Conservation (phyloP, 2,797 vertebrate genomes). For the Mormyrus hasselquistii region DNA sequence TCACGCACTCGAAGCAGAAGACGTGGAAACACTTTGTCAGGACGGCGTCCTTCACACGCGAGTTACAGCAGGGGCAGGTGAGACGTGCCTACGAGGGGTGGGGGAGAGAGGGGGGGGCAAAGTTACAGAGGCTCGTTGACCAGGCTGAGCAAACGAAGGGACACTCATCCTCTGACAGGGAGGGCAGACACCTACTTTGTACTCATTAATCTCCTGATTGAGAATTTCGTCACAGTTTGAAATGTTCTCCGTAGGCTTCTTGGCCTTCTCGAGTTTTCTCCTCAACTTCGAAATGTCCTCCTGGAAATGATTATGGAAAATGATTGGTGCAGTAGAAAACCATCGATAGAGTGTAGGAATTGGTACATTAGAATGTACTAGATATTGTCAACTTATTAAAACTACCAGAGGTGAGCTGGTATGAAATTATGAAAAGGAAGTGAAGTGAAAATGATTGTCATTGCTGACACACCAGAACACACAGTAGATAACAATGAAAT, state of each 20-base stretch:
- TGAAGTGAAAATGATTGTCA: neutral
- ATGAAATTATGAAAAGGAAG: neutral
- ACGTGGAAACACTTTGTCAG: constrained; percentile 98
- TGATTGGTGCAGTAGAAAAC: neutral
- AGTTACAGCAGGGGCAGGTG: constrained; percentile 96
- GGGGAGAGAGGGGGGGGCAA: neutral
- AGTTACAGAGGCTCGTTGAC: neutral
- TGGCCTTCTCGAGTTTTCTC: constrained; percentile 88
- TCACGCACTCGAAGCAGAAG: constrained; percentile 97
- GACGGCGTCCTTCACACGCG: constrained; percentile 90
- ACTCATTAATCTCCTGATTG: constrained; percentile 96
- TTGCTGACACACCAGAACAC: neutral
- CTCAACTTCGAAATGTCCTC: constrained; percentile 92
- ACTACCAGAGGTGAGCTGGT: neutral
- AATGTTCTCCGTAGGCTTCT: constrained; percentile 93
- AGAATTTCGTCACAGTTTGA: constrained; percentile 93
- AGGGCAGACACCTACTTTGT: constrained; percentile 67
- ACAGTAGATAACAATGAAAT: neutral
- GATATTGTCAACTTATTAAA: neutral
- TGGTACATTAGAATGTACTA: neutral
- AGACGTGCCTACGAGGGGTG: constrained; percentile 71
- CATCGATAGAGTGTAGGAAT: neutral
- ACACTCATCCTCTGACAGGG: neutral
- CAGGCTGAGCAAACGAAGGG: neutral
- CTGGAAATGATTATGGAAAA: constrained; percentile 48